Evolutionary conservation across 2,888 invertebrate species (phyloP).

Genomic region (Podabrus alpinus): DNA sequence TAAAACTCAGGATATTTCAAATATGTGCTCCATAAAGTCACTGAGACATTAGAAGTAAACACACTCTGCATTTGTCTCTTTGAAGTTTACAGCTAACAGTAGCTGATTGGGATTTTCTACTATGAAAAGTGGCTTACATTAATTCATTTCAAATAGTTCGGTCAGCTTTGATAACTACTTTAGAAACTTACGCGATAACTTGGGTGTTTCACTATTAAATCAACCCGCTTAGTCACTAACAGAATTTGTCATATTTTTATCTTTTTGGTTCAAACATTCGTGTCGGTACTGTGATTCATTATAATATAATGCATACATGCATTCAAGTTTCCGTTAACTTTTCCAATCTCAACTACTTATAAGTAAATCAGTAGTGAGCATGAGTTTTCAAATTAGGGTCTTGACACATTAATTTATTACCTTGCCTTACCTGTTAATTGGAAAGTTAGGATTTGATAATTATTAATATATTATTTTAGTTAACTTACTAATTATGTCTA

Average conservation of each 20-base stretch:
- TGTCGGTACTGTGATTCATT: too few relatives aligned
- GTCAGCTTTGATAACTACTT: neutral
- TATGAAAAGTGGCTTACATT: neutral
- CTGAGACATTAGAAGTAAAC: neutral
- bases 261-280: too few relatives aligned
- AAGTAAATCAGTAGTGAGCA: too few relatives aligned
- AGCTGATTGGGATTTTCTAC: neutral
- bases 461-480: too few relatives aligned
- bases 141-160: neutral
- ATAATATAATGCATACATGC: too few relatives aligned
- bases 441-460: too few relatives aligned
- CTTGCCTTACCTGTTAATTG: too few relatives aligned
- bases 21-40: neutral
- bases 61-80: neutral
- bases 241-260: neutral
- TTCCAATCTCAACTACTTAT: too few relatives aligned
- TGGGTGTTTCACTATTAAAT: neutral
- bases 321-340: too few relatives aligned
- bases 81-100: neutral
- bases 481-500: too few relatives aligned
- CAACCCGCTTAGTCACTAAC: neutral
- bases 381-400: too few relatives aligned
- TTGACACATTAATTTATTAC: too few relatives aligned
- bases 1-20: neutral
- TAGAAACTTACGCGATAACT: neutral